phyloP scores from a whole-genome alignment of 2,888 invertebrate genomes.

The Alviniconcha strummeri region DNA sequence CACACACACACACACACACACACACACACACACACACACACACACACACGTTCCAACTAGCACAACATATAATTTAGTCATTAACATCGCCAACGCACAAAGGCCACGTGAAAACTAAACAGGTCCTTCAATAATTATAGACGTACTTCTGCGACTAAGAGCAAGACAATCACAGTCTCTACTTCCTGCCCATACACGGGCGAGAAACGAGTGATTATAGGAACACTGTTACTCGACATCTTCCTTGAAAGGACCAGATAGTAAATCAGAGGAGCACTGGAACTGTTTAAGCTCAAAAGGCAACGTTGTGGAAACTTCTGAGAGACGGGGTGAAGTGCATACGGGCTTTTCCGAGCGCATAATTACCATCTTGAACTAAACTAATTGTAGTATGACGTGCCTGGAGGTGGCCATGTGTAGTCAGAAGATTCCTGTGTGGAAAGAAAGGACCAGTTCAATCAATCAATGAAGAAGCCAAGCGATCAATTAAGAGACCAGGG shows the following conservation, averaged over 20 bases:
- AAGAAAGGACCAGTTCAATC: neutral
- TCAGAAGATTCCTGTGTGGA: neutral
- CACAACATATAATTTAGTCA: neutral
- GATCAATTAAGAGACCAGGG: neutral
- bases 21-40: slow-evolving; percentile 12
- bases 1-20: slow-evolving; percentile 9
- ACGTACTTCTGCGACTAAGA: neutral
- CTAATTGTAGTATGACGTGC: too few species aligned
- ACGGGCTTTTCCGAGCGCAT: neutral
- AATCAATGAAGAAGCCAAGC: neutral
- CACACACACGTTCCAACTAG: slow-evolving; percentile 6
- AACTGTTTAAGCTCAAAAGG: neutral
- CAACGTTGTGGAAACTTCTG: neutral
- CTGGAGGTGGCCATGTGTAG: too few species aligned
- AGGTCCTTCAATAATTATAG: neutral
- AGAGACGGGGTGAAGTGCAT: neutral
- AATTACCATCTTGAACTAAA: neutral
- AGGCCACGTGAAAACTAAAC: neutral
- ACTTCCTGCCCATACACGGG: neutral
- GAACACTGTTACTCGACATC: too few species aligned
- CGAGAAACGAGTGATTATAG: neutral
- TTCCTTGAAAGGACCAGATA: too few species aligned
- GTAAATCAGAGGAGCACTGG: too few species aligned
- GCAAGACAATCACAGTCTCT: neutral
- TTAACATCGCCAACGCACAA: neutral